Percentiles rank a stretch among this genome's conserved stretches.
These are phyloP conservation scores for Musca domestica DNA, from an alignment of 1,140 invertebrate species.

Conservation along the genomic window DNA sequence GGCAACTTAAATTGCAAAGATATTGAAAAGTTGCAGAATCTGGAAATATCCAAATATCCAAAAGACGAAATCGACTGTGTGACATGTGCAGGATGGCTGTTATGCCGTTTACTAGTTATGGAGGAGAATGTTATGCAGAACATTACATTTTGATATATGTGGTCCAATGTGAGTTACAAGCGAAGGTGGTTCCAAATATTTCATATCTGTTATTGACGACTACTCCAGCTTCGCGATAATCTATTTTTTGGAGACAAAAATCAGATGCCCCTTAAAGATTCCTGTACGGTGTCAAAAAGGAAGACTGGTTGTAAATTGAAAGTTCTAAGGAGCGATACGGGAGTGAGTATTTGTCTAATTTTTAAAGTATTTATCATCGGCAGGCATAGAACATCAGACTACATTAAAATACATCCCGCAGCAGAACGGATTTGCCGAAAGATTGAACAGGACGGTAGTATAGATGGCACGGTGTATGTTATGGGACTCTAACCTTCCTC, in stretches of 20 bases:
- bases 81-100: too few relatives aligned
- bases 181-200: too few relatives aligned
- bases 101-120: background rate
- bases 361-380: background rate
- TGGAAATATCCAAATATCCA: background rate
- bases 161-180: too few relatives aligned
- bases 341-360: slow-evolving; percentile 32
- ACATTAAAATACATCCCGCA: too few relatives aligned
- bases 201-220: too few relatives aligned
- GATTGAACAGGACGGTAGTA: slow-evolving; percentile 35
- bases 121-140: too few relatives aligned
- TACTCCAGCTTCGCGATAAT: background rate
- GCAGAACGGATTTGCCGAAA: slow-evolving; percentile 42
- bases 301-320: slow-evolving; percentile 34
- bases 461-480: slow-evolving; percentile 30
- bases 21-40: background rate
- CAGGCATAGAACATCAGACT: background rate
- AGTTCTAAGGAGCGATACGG: slow-evolving; percentile 52
- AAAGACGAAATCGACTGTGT: background rate
- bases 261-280: slow-evolving; percentile 24
- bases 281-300: slow-evolving; percentile 24
- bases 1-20: background rate
- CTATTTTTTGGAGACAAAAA: background rate
- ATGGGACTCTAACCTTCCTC: background rate
- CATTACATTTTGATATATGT: background rate